Conservation (phyloP, 2,797 vertebrate genomes). For the Varecia variegata region DNA sequence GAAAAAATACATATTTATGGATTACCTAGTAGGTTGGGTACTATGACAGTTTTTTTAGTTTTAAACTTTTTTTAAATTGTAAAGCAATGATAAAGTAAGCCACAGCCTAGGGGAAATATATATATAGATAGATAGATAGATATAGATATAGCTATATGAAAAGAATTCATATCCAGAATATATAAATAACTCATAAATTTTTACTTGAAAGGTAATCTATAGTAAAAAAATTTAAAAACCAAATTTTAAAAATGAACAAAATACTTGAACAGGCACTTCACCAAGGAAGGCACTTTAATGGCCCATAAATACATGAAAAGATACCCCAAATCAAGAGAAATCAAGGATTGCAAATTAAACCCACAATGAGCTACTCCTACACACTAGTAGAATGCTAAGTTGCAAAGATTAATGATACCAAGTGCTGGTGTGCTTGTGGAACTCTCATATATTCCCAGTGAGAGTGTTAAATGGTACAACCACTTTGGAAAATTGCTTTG, state of each 20-base stretch:
- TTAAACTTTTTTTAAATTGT: background rate
- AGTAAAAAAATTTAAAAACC: background rate
- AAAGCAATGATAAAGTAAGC: background rate
- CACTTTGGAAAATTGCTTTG: background rate
- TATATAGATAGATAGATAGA: background rate
- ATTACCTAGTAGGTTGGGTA: background rate
- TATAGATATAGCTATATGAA: background rate
- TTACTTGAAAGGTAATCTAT: background rate
- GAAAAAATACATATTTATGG: background rate
- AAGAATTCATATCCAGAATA: background rate
- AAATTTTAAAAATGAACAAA: background rate
- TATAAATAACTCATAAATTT: background rate
- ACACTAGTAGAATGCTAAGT: background rate
- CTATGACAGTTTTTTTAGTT: background rate
- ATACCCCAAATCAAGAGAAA: background rate
- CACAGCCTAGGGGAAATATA: too few species aligned
- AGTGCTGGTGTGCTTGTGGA: background rate
- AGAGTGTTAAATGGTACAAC: background rate
- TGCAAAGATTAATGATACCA: background rate
- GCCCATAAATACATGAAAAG: background rate
- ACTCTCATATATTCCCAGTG: background rate
- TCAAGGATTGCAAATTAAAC: background rate
- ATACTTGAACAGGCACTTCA: background rate
- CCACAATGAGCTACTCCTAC: background rate
- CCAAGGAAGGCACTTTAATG: background rate